phyloP scores from a whole-genome alignment of 2,888 invertebrate genomes.

The Emmelina monodactyla region DNA sequence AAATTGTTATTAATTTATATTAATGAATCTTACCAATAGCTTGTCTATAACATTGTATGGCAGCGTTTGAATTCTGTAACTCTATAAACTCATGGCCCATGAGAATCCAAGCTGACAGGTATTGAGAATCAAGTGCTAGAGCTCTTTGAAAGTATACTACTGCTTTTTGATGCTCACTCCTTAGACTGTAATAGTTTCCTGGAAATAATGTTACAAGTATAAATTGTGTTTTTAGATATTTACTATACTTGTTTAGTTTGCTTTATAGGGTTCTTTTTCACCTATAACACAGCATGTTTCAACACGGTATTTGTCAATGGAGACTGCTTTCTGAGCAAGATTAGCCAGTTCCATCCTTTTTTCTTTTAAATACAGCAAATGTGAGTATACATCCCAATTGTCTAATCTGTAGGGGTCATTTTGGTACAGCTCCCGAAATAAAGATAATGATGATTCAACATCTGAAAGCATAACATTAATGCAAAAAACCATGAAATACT shows the following conservation, averaged over 20 bases:
- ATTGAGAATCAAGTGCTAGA: constrained; percentile 90
- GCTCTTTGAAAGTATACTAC: constrained; percentile 96
- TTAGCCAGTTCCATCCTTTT: constrained; percentile 90
- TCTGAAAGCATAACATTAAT: constrained; percentile 62
- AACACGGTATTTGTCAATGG: constrained; percentile 94
- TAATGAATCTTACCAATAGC: constrained; percentile 80
- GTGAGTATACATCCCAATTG: constrained; percentile 96
- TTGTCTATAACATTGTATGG: constrained; percentile 97
- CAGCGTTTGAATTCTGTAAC: constrained; percentile 96
- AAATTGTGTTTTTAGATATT: too few relatives aligned
- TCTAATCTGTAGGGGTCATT: constrained; percentile 93
- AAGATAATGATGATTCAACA: constrained; percentile 85
- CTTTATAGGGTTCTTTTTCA: too few relatives aligned
- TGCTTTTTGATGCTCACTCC: constrained; percentile 97
- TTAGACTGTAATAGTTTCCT: constrained; percentile 97
- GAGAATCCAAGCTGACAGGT: constrained; percentile 95
- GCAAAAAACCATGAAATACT: neutral
- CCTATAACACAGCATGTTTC: constrained; percentile 99
- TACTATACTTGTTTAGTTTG: too few relatives aligned
- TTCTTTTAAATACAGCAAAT: constrained; percentile 93
- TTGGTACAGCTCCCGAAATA: constrained; percentile 83
- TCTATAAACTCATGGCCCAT: constrained; percentile 99
- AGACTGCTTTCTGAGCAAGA: constrained; percentile 91
- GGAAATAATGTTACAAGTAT: too few relatives aligned
- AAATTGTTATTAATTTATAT: neutral